Evolutionary conservation across 2,797 vertebrate species (phyloP), one percentile per base, ranked within the genome.

Genomic region (Salmo trutta): DNA sequence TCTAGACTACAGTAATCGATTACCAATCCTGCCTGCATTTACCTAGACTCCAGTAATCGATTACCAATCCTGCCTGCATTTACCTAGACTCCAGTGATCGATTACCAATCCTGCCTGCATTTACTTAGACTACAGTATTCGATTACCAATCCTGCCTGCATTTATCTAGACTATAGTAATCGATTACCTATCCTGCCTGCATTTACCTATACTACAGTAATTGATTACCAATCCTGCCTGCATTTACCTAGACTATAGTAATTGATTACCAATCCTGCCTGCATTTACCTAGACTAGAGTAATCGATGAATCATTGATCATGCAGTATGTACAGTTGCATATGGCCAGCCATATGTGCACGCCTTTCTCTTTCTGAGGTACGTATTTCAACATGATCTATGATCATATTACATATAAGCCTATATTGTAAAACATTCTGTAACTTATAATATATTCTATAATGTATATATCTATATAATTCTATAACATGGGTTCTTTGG

Each of bases 301-400:
- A 27, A 76, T 47, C 67, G 73, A 56, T 14, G 27, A 27, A 71
- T 78, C 74, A 69, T 71, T 75, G 17, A 19, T 21, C 24, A 52
- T 29, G 21, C 6, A 56, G 51, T 36, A 33, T 16, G 67, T 12
- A 36, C 31, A 33, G 16, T 69, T 41, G 17, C 67, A 53, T 54
- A 72, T 72, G 71, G 24, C 71, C 71, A 29, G 71, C 51, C 71
- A 72, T 29, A 72, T 53, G 70, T 19, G 51, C 24, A 52, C 8
- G 1, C 21, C 7, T n/a, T 5, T 41, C 21, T 29, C 62, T 24
- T 47, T 19, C 31, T 10, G 17, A 36, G 31, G 19, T 70, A 17
- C 33, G 8, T n/a, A 62, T 19, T 17, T 15, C 29, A 67, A 67
- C 65, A 67, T 31, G 14, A 67, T 67, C 65, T 67, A 8, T 33